These are phyloP conservation scores for Epinephelus moara DNA, from an alignment of 2,113 vertebrate genomes.

Conservation along the genomic window DNA sequence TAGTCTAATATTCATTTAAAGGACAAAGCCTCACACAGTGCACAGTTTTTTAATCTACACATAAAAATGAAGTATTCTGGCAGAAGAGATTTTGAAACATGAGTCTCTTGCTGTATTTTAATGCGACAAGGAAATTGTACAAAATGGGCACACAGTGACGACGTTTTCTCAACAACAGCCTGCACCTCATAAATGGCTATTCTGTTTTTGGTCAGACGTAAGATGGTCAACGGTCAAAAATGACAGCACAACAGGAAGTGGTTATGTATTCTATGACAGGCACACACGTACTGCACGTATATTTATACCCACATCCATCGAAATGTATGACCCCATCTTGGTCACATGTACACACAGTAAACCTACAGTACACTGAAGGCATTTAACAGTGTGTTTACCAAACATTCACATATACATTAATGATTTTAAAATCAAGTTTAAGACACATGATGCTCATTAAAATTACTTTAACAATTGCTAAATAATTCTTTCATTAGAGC, in stretches of 20 bases:
- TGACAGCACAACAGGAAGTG: slow-evolving; percentile 40
- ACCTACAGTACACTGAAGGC: slow-evolving; percentile 46
- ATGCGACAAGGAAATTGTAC: slow-evolving; percentile 13
- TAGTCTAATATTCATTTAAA: slow-evolving; percentile 36
- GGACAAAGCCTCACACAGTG: slow-evolving; percentile 40
- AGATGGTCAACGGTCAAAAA: slow-evolving; percentile 27
- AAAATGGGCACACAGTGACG: slow-evolving; percentile 23
- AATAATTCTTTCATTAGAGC: slow-evolving; percentile 28
- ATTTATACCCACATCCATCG: slow-evolving; percentile 54
- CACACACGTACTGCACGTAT: slow-evolving; percentile 51
- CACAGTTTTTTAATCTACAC: slow-evolving; percentile 50
- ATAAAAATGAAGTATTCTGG: slow-evolving; percentile 8
- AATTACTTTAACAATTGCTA: slow-evolving; percentile 14
- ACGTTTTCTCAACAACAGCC: neutral
- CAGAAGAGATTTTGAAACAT: slow-evolving; percentile 10
- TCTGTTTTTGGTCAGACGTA: slow-evolving; percentile 30
- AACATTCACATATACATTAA: slow-evolving; percentile 67
- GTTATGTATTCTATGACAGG: slow-evolving; percentile 43
- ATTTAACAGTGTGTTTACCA: slow-evolving; percentile 46
- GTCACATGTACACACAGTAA: slow-evolving; percentile 46
- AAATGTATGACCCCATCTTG: slow-evolving; percentile 21
- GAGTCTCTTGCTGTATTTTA: slow-evolving; percentile 12
- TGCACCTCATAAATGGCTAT: slow-evolving; percentile 26
- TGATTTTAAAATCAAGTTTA: slow-evolving; percentile 43
- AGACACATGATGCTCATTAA: slow-evolving; percentile 45